phyloP scores from a whole-genome alignment of 2,113 vertebrate genomes.

The Marcusenius ussheri region DNA sequence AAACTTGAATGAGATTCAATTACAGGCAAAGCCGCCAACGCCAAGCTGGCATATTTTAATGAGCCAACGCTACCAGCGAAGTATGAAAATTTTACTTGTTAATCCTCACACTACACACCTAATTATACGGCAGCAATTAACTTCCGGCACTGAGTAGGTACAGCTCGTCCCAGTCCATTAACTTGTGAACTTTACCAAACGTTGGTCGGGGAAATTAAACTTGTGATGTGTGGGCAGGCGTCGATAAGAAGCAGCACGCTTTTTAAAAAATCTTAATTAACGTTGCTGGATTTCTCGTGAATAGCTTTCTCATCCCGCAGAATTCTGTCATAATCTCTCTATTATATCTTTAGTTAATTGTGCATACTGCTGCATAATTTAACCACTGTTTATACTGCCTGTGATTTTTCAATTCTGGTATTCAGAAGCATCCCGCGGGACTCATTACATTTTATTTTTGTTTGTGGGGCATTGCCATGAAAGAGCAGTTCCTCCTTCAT shows the following conservation, averaged over 20 bases:
- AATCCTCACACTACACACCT: neutral
- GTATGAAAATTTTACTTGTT: neutral
- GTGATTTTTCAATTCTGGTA: neutral
- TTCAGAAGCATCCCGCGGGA: neutral
- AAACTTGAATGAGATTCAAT: neutral
- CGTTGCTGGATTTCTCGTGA: neutral
- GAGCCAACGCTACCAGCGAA: neutral
- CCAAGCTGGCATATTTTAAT: neutral
- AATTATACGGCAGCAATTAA: neutral
- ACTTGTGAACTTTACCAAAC: constrained; percentile 8
- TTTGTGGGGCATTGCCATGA: neutral
- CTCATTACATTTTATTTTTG: neutral
- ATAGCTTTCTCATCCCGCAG: neutral
- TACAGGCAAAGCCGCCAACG: neutral
- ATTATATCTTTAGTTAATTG: neutral
- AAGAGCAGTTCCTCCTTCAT: neutral
- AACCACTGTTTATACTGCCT: neutral
- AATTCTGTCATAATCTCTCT: constrained; percentile 1
- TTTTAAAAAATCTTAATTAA: neutral
- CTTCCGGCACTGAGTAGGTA: neutral
- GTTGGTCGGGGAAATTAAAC: neutral
- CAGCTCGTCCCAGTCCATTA: constrained; percentile 1
- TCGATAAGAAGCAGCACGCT: neutral
- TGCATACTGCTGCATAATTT: neutral
- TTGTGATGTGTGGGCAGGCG: neutral